A percentile compares a stretch with the other conserved stretches of the same genome.
These are phyloP conservation scores for Netelia melanura DNA, from an alignment of 2,888 invertebrate genomes.

Conservation along the genomic window DNA sequence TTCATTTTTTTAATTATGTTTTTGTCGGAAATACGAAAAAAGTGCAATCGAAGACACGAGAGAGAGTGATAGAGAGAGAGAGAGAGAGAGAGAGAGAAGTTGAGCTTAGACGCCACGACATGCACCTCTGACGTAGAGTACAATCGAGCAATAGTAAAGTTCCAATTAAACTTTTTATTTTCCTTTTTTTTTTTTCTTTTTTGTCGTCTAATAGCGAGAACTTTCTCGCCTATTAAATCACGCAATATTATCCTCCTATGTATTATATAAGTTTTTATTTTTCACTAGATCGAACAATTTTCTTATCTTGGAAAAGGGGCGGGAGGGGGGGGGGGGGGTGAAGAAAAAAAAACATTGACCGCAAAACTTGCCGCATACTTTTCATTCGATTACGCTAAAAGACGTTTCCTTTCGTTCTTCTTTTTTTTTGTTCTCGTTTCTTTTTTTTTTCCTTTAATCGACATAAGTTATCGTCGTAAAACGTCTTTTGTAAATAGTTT, in stretches of 20 bases:
- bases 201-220: background rate
- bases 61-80: slow-evolving; percentile 26
- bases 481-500: slow-evolving; percentile 37
- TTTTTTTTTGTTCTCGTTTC: background rate
- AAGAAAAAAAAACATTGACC: slow-evolving; percentile 12
- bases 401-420: slow-evolving; percentile 5
- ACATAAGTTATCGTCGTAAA: slow-evolving; percentile 11
- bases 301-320: background rate
- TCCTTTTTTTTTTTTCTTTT: background rate
- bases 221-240: background rate
- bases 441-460: slow-evolving; percentile 11
- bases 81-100: slow-evolving; percentile 42
- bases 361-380: slow-evolving; percentile 61
- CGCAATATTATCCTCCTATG: background rate
- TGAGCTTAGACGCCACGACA: slow-evolving; percentile 70
- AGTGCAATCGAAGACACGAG: slow-evolving; percentile 58
- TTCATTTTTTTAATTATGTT: background rate
- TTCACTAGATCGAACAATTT: background rate
- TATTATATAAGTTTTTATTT: background rate
- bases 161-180: slow-evolving; percentile 76
- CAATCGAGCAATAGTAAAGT: slow-evolving; percentile 82
- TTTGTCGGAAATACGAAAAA: slow-evolving; percentile 41
- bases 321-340: background rate
- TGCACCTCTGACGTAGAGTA: slow-evolving; percentile 83
- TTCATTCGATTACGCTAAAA: slow-evolving; percentile 8